Evolutionary conservation across 2,113 vertebrate genomes (phyloP).

Genomic region (Mormyrus iriodes): DNA sequence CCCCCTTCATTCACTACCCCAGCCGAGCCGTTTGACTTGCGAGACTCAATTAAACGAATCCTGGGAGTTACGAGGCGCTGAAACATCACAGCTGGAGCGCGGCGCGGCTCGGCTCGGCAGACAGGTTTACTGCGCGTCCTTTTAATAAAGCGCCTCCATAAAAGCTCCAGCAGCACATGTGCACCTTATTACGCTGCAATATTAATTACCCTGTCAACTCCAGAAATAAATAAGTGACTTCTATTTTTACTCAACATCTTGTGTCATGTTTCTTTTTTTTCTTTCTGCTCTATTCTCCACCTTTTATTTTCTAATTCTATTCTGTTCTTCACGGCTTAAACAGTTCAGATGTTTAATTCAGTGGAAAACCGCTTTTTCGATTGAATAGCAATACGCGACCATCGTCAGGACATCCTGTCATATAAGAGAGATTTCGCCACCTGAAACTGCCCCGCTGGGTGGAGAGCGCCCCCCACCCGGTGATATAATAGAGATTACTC

Average conservation of each 20-base stretch:
- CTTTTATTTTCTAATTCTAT: background rate
- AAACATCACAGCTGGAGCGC: slow-evolving; percentile 15
- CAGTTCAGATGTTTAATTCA: background rate
- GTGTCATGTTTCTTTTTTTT: slow-evolving; percentile 4
- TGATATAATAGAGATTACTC: background rate
- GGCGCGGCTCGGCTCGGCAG: background rate
- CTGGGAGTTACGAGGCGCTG: background rate
- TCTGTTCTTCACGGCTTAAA: background rate
- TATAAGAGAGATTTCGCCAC: background rate
- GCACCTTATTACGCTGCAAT: background rate
- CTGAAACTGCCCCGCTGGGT: background rate
- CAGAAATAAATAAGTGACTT: background rate
- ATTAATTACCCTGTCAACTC: slow-evolving; percentile 12
- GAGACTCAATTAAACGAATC: slow-evolving; percentile 16
- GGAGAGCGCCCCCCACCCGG: background rate
- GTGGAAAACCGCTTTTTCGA: background rate
- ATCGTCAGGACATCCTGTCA: background rate
- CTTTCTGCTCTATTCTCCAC: background rate
- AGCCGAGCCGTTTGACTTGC: background rate
- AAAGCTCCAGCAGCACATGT: background rate
- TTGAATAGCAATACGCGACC: background rate
- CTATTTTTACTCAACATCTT: background rate
- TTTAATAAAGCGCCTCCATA: slow-evolving; percentile 10
- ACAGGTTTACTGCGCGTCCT: slow-evolving; percentile 10
- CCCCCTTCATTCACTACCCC: background rate